Evolutionary conservation across 2,113 vertebrate species (phyloP).

Genomic region (Pleuronectes platessa): DNA sequence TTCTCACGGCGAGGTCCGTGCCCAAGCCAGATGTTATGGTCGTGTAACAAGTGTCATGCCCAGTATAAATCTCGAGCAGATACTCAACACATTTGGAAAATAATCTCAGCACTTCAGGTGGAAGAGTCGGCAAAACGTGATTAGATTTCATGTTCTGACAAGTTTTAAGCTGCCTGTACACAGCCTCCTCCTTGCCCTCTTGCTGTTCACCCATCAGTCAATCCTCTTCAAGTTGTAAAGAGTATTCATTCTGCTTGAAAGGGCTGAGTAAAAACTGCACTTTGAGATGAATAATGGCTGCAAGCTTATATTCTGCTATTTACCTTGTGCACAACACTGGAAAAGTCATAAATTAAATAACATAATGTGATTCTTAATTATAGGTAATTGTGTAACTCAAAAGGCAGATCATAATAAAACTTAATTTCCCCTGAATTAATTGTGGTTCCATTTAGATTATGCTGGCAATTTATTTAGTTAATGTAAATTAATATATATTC

Average conservation of each 20-base stretch:
- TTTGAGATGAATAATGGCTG: conserved; percentile 3
- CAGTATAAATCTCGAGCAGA: conserved; percentile 72
- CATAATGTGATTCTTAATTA: conserved; percentile 49
- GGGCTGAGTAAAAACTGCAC: conserved; percentile 1
- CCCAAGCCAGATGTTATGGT: conserved; percentile 75
- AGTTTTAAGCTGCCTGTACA: conserved; percentile 41
- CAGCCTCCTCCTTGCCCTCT: conserved; percentile 22
- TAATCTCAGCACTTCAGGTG: conserved; percentile 63
- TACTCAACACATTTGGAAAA: conserved; percentile 73
- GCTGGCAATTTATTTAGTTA: conserved; percentile 15
- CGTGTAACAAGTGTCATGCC: conserved; percentile 76
- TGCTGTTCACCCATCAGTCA: conserved; percentile 49
- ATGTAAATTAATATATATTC: conserved; percentile 29
- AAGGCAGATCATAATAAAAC: conserved; percentile 41
- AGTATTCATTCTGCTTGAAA: conserved; percentile 41
- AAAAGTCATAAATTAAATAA: conserved; percentile 25
- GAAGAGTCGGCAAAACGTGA: conserved; percentile 61
- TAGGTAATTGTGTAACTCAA: conserved; percentile 37
- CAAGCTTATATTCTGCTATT: conserved; percentile 13
- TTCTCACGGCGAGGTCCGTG: conserved; percentile 52
- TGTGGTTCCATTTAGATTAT: conserved; percentile 34
- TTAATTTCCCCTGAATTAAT: conserved; percentile 29
- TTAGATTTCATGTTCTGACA: conserved; percentile 65
- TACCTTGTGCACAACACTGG: conserved; percentile 22
- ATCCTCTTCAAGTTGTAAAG: conserved; percentile 6